A percentile compares a stretch with the other conserved stretches of the same genome.
phyloP scores from a whole-genome alignment of 2,113 vertebrate genomes.

The Clinocottus analis region DNA sequence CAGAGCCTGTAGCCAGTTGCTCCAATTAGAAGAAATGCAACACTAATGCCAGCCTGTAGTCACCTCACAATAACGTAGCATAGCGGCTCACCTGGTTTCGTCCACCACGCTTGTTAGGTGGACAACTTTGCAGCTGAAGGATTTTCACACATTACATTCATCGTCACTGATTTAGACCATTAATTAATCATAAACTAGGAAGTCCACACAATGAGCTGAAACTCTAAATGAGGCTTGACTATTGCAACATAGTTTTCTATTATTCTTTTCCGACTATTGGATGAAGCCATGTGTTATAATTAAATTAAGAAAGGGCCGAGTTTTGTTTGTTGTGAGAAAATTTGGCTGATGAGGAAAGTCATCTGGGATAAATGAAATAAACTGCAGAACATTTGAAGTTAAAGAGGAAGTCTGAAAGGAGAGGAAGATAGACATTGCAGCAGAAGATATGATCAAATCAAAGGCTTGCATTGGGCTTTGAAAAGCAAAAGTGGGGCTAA shows the following conservation, averaged over 20 bases:
- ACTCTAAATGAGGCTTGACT: background rate
- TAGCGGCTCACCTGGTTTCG: constrained; percentile 7
- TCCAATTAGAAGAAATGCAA: constrained; percentile 30
- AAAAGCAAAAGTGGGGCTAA: constrained; percentile 35
- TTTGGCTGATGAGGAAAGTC: constrained; percentile 1
- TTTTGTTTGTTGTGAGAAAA: constrained; percentile 1
- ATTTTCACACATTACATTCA: constrained; percentile 1
- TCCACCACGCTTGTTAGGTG: background rate
- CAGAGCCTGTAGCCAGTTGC: constrained; percentile 13
- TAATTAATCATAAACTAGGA: constrained; percentile 3
- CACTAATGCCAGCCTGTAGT: constrained; percentile 4
- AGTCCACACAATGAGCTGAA: background rate
- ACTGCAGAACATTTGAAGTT: background rate
- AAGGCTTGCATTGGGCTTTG: constrained; percentile 56
- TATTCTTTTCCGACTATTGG: background rate
- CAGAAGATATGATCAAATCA: constrained; percentile 46
- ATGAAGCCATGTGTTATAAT: background rate
- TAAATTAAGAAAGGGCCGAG: background rate
- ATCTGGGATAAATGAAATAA: constrained; percentile 9
- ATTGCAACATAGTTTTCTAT: background rate
- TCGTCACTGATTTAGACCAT: background rate
- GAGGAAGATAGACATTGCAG: constrained; percentile 11
- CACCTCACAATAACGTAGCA: background rate
- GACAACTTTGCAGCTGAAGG: background rate
- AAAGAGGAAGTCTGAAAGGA: constrained; percentile 11